Percentiles rank a stretch among this genome's conserved stretches.
Evolutionary conservation across 2,113 vertebrate genomes (phyloP).

Genomic region (Myrmophylax atrothorax): DNA sequence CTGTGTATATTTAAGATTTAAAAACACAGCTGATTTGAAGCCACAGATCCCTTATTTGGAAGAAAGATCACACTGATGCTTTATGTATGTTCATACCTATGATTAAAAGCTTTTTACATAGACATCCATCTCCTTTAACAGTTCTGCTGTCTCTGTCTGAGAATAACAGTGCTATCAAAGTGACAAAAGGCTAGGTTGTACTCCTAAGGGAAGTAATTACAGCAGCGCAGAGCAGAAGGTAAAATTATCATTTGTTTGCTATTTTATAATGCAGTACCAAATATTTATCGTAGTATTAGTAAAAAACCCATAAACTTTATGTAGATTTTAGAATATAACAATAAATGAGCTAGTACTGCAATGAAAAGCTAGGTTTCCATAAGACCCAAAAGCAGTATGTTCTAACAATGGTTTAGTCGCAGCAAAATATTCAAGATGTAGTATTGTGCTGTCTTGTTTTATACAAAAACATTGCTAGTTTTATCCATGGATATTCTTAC

Average conservation of each 20-base stretch:
- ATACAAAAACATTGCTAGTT: neutral
- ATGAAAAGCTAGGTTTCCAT: conserved; percentile 25
- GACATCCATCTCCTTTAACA: conserved; percentile 46
- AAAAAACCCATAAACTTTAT: conserved; percentile 57
- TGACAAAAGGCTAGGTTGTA: conserved; percentile 64
- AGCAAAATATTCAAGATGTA: neutral
- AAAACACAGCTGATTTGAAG: neutral
- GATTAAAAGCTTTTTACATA: conserved; percentile 48
- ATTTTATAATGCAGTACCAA: conserved; percentile 59
- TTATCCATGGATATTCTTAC: neutral
- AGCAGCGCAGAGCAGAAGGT: conserved; percentile 62
- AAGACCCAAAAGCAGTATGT: neutral
- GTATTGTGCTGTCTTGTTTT: neutral
- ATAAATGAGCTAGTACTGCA: neutral
- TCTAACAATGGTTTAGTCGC: neutral
- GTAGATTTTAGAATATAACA: conserved; percentile 37
- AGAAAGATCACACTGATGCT: neutral
- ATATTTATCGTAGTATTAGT: conserved; percentile 68
- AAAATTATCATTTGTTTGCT: conserved; percentile 64
- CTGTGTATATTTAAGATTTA: neutral
- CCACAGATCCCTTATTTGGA: neutral
- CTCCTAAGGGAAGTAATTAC: conserved; percentile 73
- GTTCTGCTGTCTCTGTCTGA: conserved; percentile 51
- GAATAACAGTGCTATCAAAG: conserved; percentile 66
- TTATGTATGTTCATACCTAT: neutral